Evolutionary conservation across 2,888 invertebrate genomes (phyloP).

Genomic region (Athalia rosae): DNA sequence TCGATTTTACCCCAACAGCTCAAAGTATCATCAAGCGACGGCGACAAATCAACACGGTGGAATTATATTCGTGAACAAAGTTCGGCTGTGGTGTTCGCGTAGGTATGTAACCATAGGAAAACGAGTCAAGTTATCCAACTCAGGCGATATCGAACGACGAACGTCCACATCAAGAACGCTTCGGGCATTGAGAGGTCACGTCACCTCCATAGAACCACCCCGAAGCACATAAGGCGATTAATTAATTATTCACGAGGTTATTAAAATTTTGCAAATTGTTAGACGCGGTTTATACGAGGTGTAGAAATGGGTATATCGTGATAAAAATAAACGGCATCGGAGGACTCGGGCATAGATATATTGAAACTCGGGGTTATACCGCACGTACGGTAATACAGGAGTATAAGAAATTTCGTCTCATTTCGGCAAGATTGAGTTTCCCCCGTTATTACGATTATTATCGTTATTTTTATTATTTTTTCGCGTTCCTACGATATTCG

Average conservation of each 20-base stretch:
- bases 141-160: slow-evolving; percentile 52
- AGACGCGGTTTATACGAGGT: slow-evolving; percentile 10
- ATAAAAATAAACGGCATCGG: background rate
- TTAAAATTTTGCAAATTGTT: background rate
- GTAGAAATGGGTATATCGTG: background rate
- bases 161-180: slow-evolving; percentile 41
- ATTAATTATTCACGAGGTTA: slow-evolving; percentile 42
- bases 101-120: slow-evolving; percentile 21
- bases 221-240: slow-evolving; percentile 21
- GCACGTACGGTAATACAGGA: too few relatives aligned
- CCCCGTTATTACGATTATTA: background rate
- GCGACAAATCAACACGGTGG: slow-evolving; percentile 55
- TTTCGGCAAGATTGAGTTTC: slow-evolving; percentile 21
- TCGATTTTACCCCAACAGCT: background rate
- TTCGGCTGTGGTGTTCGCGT: background rate
- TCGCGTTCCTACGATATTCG: slow-evolving; percentile 18
- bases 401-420: background rate
- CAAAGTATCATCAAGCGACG: background rate
- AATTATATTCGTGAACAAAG: slow-evolving; percentile 47
- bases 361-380: too few relatives aligned
- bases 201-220: background rate
- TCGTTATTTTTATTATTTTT: background rate
- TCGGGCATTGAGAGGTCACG: slow-evolving; percentile 52
- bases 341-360: background rate
- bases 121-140: slow-evolving; percentile 53